Evolutionary conservation across 2,113 vertebrate genomes (phyloP), one percentile per base, ranked within the genome.

Genomic region (Puntigrus tetrazona): DNA sequence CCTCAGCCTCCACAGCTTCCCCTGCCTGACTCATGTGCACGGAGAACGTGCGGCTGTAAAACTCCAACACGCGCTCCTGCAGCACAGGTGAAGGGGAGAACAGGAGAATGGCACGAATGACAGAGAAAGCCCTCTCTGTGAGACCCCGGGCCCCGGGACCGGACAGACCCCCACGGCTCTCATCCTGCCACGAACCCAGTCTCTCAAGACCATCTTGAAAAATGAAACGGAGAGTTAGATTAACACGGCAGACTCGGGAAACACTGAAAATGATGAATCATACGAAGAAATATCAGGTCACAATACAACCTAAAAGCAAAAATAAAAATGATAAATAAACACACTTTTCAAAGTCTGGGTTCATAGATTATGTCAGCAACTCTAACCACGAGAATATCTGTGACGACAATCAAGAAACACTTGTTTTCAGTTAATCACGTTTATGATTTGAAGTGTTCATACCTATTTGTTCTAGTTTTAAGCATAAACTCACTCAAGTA

Each of bases 101-200:
- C 86, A 99, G 96, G n/a, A 99, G 94, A 61, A 97, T 95, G 8
- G 97, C 97, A 52, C 95, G 94, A 90, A 98, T 94, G 91, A 97
- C 94, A 78, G 96, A 97, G 88, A 96, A 95, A 27, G 97, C 97
- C 43, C 95, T 95, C 16, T 97, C 96, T 13, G 91, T 92, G 75
- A 97, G 95, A 9, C 94, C 94, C 0, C 91, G 90, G 0, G 94
- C 91, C 13, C 96, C 95, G 7, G 95, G 93, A 4, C 97, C 95
- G 85, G 94, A 47, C 18, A 94, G 88, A 20, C 89, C 91, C 0
- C 72, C 85, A 0, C 18, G 67, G 20, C 86, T 89, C 76, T 95
- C 91, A 4, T 95, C 94, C 81, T 96, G 94, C 97, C 96, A 97
- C 0, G 67, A 85, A 78, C 96, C 95, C 88, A 99, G 91, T 2